phyloP scores from a whole-genome alignment of 37 sponge, comb jelly and placozoan genomes.

The Aphrocallistes beatrix region DNA sequence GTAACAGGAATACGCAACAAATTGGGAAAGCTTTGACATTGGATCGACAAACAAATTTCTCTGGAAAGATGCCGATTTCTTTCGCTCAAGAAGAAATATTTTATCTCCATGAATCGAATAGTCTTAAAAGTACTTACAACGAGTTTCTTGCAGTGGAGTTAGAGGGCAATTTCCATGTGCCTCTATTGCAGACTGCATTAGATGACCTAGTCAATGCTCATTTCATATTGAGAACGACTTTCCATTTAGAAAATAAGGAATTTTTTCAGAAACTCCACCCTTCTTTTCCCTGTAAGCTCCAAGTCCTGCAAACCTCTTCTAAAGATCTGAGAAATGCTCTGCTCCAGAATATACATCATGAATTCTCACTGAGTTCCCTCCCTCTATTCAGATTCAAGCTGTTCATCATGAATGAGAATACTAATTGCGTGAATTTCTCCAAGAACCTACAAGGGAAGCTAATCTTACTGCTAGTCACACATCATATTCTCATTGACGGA shows the following conservation, averaged over 20 bases:
- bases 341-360: background rate
- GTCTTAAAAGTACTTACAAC: background rate
- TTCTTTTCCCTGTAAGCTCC: background rate
- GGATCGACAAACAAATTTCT: background rate
- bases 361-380: background rate
- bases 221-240: background rate
- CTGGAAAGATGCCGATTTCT: background rate
- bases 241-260: background rate
- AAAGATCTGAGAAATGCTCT: background rate
- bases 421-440: background rate
- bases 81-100: background rate
- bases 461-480: background rate
- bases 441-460: background rate
- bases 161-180: background rate
- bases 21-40: background rate
- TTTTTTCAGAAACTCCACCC: background rate
- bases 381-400: background rate
- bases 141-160: background rate
- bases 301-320: background rate
- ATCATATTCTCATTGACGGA: background rate
- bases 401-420: background rate
- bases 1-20: background rate
- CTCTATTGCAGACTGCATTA: background rate
- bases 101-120: background rate
- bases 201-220: background rate